Conservation (phyloP, 1,140 invertebrate genomes). For the Macrostomum lignano region DNA sequence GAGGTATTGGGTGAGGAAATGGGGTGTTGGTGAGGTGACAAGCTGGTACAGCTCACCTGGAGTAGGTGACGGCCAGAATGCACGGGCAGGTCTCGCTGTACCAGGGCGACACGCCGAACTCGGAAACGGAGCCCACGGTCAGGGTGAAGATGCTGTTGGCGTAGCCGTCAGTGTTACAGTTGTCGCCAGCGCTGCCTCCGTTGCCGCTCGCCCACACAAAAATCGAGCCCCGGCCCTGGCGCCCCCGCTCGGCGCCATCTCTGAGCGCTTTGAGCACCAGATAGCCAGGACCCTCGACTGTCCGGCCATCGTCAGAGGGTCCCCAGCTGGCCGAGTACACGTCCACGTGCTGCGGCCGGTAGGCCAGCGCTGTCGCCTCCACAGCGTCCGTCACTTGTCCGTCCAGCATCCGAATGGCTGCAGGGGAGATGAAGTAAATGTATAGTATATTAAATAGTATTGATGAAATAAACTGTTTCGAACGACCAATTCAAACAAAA, state of each 20-base stretch:
- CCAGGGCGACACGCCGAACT: slow-evolving; percentile 16
- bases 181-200: slow-evolving; percentile 24
- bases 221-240: slow-evolving; percentile 21
- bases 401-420: slow-evolving; percentile 80
- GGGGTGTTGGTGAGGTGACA: no score
- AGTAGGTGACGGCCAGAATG: slow-evolving; percentile 75
- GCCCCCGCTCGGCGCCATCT: slow-evolving; percentile 31
- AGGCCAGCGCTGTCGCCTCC: slow-evolving; percentile 65
- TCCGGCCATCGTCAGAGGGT: slow-evolving; percentile 45
- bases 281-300: slow-evolving; percentile 53
- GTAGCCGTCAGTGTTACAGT: slow-evolving; percentile 29
- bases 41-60: slow-evolving; percentile 76
- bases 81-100: slow-evolving; percentile 77
- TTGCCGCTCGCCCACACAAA: slow-evolving; percentile 31
- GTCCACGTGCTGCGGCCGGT: slow-evolving; percentile 79
- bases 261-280: slow-evolving; percentile 44
- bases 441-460: no score
- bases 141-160: slow-evolving; percentile 24
- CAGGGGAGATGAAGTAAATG: no score
- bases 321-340: slow-evolving; percentile 97
- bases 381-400: slow-evolving; percentile 92
- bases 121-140: slow-evolving; percentile 22
- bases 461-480: no score
- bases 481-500: no score
- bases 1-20: no score